Evolutionary conservation across 2,113 vertebrate species (phyloP).

Genomic region (Larimichthys crocea): DNA sequence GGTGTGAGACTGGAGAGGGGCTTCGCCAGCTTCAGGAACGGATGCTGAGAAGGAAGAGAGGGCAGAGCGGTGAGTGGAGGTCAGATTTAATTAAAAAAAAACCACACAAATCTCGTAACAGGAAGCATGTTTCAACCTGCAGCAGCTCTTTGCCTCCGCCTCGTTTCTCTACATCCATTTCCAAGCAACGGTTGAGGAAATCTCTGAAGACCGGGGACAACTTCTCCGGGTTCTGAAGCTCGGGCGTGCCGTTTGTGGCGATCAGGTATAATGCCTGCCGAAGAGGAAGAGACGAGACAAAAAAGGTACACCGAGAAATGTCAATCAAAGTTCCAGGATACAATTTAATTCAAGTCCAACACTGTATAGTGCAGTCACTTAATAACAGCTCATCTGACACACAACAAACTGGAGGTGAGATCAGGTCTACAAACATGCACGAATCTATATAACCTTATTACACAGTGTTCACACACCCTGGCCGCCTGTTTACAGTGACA

Average conservation of each 20-base stretch:
- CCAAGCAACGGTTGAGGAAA: conserved; percentile 96
- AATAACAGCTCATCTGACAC: no score
- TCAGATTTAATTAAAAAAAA: neutral
- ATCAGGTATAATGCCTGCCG: conserved; percentile 96
- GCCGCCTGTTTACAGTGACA: no score
- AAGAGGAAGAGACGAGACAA: neutral
- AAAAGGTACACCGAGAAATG: neutral
- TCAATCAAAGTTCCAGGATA: conserved; percentile 1
- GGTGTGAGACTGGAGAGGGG: conserved; percentile 98
- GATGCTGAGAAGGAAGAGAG: conserved; percentile 86
- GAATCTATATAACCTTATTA: no score
- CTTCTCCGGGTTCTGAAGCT: conserved; percentile 98
- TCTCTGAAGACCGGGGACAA: conserved; percentile 96
- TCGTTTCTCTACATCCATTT: conserved; percentile 99
- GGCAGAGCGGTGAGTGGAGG: neutral
- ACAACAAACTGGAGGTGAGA: no score
- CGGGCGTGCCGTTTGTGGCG: conserved; percentile 98
- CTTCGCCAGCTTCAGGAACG: conserved; percentile 98
- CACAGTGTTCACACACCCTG: no score
- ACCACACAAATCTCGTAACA: neutral
- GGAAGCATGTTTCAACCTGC: conserved; percentile 84
- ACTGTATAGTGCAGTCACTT: neutral
- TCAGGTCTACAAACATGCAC: no score
- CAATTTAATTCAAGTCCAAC: neutral
- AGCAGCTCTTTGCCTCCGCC: conserved; percentile 96